Evolutionary conservation across 2,888 invertebrate species (phyloP).

Genomic region (Marronus borbonicus): DNA sequence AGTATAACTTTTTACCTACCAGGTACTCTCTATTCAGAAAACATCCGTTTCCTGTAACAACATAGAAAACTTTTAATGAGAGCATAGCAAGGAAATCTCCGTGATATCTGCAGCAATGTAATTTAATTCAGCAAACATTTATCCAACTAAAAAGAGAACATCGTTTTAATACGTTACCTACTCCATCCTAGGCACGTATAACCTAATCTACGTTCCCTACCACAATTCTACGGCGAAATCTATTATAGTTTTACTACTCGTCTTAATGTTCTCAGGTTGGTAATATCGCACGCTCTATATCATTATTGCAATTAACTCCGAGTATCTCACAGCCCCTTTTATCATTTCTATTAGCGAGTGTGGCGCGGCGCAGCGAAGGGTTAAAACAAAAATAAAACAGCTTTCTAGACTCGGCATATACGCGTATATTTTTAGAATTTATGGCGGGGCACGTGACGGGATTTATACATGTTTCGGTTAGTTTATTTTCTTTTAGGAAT

Average conservation of each 20-base stretch:
- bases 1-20: no score
- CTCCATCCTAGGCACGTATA: no score
- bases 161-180: neutral
- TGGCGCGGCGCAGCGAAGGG: neutral
- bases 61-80: no score
- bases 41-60: no score
- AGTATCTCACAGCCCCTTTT: conserved; percentile 1
- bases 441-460: conserved; percentile 7
- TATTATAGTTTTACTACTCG: conserved; percentile 2
- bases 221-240: conserved; percentile 14
- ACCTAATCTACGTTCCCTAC: neutral
- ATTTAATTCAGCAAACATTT: no score
- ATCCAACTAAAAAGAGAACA: no score
- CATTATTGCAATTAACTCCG: conserved; percentile 23
- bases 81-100: no score
- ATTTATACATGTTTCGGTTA: conserved; percentile 19
- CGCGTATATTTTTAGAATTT: conserved; percentile 18
- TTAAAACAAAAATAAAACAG: conserved; percentile 7
- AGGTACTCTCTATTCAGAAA: no score
- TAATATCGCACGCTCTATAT: conserved; percentile 1
- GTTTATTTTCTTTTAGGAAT: conserved; percentile 6
- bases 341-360: conserved; percentile 21
- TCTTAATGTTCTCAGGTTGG: conserved; percentile 28
- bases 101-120: no score
- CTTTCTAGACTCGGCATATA: neutral